phyloP scores from a whole-genome alignment of 2,888 invertebrate genomes.

The Sylvicola cinctus region DNA sequence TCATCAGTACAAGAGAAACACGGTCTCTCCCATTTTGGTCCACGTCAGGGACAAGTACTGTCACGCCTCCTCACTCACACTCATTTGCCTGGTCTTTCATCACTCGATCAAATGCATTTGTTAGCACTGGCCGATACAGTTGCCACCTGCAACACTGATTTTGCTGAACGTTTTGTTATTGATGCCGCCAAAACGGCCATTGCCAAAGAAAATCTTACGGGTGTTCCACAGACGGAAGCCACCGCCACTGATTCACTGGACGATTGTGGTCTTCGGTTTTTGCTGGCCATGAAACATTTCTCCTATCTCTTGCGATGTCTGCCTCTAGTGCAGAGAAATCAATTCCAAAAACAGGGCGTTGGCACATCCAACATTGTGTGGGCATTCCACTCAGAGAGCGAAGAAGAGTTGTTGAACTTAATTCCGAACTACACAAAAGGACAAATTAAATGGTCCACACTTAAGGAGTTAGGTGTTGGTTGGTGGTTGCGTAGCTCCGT shows the following conservation, averaged over 20 bases:
- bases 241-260: conserved; percentile 64
- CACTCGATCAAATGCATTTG: conserved; percentile 97
- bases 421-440: conserved; percentile 76
- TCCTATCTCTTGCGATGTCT: conserved; percentile 85
- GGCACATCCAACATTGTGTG: conserved; percentile 86
- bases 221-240: conserved; percentile 32
- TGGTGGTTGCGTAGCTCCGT: conserved; percentile 90
- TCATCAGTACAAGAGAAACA: conserved; percentile 53
- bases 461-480: conserved; percentile 78
- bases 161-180: conserved; percentile 60
- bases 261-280: conserved; percentile 89
- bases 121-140: conserved; percentile 97
- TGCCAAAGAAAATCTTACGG: conserved; percentile 39
- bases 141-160: conserved; percentile 74
- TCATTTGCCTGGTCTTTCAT: conserved; percentile 82
- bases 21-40: conserved; percentile 68
- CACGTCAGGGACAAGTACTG: conserved; percentile 63
- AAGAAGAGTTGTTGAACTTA: conserved; percentile 78
- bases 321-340: conserved; percentile 70
- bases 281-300: conserved; percentile 95
- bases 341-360: conserved; percentile 69
- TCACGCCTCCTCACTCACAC: conserved; percentile 86
- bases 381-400: conserved; percentile 98
- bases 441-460: conserved; percentile 70
- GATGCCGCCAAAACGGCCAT: conserved; percentile 45